Evolutionary conservation across 2,113 vertebrate genomes (phyloP).

Genomic region (Notiomystis cincta): DNA sequence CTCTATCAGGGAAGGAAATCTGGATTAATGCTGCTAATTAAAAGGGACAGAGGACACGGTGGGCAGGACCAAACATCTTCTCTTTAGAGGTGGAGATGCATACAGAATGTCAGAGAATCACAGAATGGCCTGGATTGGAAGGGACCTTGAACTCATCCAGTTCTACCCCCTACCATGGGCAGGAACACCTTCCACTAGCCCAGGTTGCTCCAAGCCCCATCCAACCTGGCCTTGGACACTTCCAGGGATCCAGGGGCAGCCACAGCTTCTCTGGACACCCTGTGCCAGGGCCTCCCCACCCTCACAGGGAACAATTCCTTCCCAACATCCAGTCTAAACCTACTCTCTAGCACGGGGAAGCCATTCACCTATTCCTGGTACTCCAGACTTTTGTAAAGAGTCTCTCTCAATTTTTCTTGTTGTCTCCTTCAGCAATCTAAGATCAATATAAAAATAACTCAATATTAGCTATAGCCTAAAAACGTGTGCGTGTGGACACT

Average conservation of each 20-base stretch:
- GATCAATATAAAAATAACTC: background rate
- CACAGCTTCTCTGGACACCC: background rate
- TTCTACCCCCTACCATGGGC: background rate
- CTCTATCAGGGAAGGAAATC: background rate
- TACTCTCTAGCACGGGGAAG: background rate
- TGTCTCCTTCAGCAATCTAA: background rate
- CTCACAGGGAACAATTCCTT: background rate
- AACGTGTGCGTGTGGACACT: background rate
- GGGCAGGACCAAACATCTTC: background rate
- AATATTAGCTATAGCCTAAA: background rate
- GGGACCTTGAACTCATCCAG: background rate
- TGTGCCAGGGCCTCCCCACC: rapidly evolving
- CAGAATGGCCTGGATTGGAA: background rate
- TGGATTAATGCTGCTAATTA: background rate
- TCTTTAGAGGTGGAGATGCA: background rate
- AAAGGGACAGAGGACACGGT: background rate
- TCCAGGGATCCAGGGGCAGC: background rate
- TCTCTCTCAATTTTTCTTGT: background rate
- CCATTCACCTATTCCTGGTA: background rate
- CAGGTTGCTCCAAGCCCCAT: rapidly evolving
- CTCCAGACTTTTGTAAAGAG: background rate
- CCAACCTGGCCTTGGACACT: background rate
- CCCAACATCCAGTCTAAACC: background rate
- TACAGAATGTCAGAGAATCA: background rate
- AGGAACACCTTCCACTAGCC: background rate